Evolutionary conservation across 2,888 invertebrate species (phyloP), one percentile per base, ranked within the genome.

Genomic region (Fissipunctia ypsillon): DNA sequence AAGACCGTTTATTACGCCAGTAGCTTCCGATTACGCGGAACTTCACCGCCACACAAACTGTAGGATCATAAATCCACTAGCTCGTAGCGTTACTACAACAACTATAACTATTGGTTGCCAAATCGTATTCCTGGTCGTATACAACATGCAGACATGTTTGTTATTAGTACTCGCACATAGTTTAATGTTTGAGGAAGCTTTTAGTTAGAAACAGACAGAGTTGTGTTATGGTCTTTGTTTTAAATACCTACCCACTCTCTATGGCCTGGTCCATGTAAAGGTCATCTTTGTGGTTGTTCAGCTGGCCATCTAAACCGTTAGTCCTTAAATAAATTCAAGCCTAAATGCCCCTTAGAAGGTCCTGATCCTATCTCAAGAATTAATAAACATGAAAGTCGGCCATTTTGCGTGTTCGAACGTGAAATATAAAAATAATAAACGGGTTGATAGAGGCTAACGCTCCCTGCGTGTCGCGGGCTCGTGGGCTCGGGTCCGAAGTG

Each of bases 371-470:
- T 68, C 74, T 59, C 64, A 50, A 71, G 61, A 70, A 72, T 81
- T 64, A 79, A 83, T 72, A 83, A 76, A 64, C 73, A 81, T 72
- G 57, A 75, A 79, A 81, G 84, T 80, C 87, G 80, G 81, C 82
- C 84, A 76, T 83, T 86, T 88, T 89, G 88, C 86, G 83, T 84
- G 83, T 87, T 82, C 79, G 79, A 76, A 72, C 81, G 78, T 79
- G 73, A 75, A 82, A 86, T 85, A 83, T 84, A 90, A 88, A 89
- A 88, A 89, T 90, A 90, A 87, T 88, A 90, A 90, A 90, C 90
- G 85, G 87, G 90, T 90, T 84, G 85, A 83, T 80, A 76, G 87
- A 89, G 91, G 91, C 85, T 90, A 91, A 88, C 87, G 91, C 89
- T 87, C 91, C 88, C 78, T 57, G 52, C 50, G 50, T 50, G 64